Evolutionary conservation across 2,113 vertebrate genomes (phyloP), one percentile per base, ranked within the genome.

Genomic region (Callopanchax toddi): DNA sequence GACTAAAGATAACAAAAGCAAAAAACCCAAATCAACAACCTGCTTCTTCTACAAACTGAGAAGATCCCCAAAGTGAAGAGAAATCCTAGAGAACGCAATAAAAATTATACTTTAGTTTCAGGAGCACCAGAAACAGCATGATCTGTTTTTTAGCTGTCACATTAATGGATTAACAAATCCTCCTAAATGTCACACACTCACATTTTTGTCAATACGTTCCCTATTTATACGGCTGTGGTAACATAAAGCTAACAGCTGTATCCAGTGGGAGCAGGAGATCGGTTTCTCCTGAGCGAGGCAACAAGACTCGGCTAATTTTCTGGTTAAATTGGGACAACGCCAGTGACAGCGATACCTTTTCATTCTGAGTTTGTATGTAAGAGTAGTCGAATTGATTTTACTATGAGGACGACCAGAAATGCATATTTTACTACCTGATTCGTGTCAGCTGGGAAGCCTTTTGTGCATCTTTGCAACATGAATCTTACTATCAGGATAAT

Each of bases 401-500:
- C 46, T 59, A 21, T 36, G 20, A 7, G 8, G 53, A 49, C 44
- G 10, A 32, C 17, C 3, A 12, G 32, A 50, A 60, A 39, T 3
- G 25, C 10, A 1, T 17, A 18, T 11, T 36, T 20, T 37, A 23
- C 17, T 23, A n/a, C n/a, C n/a, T 2, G 16, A 46, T 51, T 7
- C 26, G 11, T 6, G 25, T 53, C 7, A 25, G 4, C 3, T 21
- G 17, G 37, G 7, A 0, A 55, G 5, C 52, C 16, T 76, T 46
- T 11, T 60, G n/a, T n/a, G n/a, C 39, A 22, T 67, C 57, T 45
- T 29, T n/a, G 32, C 11, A 17, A 22, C 52, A 40, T 25, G 4
- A 49, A 52, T 40, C 43, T 49, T 6, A 10, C 25, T 6, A 52
- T 43, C 39, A 60, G 61, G 23, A 53, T 78, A 64, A 77, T 71